A percentile compares a stretch with the other conserved stretches of the same genome.
These are phyloP conservation scores for Ophioderma brevispina DNA, from an alignment of 35 echinoderm and acorn worm species.

Conservation along the genomic window DNA sequence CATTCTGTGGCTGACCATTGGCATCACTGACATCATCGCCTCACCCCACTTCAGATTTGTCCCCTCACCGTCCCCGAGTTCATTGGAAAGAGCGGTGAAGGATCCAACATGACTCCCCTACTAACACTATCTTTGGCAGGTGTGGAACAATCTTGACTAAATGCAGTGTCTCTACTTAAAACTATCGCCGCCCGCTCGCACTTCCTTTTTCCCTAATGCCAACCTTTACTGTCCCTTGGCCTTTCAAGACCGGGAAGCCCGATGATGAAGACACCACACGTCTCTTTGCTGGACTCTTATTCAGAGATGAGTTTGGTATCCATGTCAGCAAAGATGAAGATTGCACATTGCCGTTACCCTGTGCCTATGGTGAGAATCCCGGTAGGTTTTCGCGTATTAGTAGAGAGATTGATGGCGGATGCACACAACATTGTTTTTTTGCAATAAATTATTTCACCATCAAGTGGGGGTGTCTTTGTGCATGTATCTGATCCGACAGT, in stretches of 20 bases:
- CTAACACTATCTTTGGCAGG: neutral
- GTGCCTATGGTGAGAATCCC: slow-evolving; percentile 91
- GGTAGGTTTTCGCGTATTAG: slow-evolving; percentile 74
- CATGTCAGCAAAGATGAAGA: slow-evolving; percentile 90
- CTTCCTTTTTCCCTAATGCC: neutral
- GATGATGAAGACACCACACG: slow-evolving; percentile 32
- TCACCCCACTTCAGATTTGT: neutral
- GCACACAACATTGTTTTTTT: slow-evolving; percentile 99
- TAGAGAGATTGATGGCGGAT: slow-evolving; percentile 87
- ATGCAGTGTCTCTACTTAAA: neutral
- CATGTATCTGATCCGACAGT: slow-evolving; percentile 77
- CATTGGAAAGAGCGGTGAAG: slow-evolving; percentile 41
- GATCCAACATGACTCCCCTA: slow-evolving; percentile 42
- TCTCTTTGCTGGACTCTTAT: slow-evolving; percentile 37
- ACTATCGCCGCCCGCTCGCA: no score
- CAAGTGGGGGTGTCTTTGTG: slow-evolving; percentile 83
- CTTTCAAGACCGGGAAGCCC: slow-evolving; percentile 10
- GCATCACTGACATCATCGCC: neutral
- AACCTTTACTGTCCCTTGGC: neutral
- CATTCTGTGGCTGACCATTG: no score
- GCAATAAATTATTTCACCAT: slow-evolving; percentile 98
- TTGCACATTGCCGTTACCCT: slow-evolving; percentile 58
- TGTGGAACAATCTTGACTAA: neutral
- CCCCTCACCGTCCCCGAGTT: neutral
- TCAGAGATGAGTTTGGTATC: slow-evolving; percentile 93